These are phyloP conservation scores for Hecatera dysodea DNA, from an alignment of 2,888 invertebrate genomes.

Conservation along the genomic window DNA sequence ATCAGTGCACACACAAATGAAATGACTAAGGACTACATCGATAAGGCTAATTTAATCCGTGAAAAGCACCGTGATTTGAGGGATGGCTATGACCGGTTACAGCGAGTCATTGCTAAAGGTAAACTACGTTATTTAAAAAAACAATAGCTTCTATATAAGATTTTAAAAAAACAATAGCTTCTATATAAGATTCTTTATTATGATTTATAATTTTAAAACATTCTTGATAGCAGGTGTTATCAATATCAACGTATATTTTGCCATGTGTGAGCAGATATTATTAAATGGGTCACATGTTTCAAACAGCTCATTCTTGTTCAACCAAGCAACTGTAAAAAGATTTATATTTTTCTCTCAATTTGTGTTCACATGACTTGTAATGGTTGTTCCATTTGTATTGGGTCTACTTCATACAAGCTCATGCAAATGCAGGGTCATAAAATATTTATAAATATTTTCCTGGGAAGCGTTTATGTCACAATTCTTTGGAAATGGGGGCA, in stretches of 20 bases:
- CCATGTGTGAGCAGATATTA: neutral
- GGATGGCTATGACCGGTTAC: constrained; percentile 94
- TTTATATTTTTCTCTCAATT: neutral
- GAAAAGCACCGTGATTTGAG: constrained; percentile 94
- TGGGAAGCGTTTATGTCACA: constrained; percentile 5
- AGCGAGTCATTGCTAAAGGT: constrained; percentile 94
- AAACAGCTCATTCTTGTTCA: neutral
- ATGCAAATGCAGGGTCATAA: constrained; percentile 23
- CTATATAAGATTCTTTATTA: too few species aligned
- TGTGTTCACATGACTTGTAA: neutral
- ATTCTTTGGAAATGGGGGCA: constrained; percentile 33
- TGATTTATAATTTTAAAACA: neutral
- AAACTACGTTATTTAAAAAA: constrained; percentile 22
- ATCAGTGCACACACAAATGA: constrained; percentile 91
- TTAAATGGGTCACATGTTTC: constrained; percentile 4
- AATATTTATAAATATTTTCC: constrained; percentile 48
- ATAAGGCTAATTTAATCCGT: constrained; percentile 93
- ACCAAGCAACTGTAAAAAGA: neutral
- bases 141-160: neutral
- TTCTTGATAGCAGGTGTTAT: constrained; percentile 10
- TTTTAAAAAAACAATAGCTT: neutral
- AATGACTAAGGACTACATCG: constrained; percentile 91
- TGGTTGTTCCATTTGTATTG: constrained; percentile 13
- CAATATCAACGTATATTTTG: neutral
- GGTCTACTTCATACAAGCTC: constrained; percentile 6